Evolutionary conservation across 2,888 invertebrate genomes (phyloP), one percentile per base, ranked within the genome.

Genomic region (Nomada fabriciana): DNA sequence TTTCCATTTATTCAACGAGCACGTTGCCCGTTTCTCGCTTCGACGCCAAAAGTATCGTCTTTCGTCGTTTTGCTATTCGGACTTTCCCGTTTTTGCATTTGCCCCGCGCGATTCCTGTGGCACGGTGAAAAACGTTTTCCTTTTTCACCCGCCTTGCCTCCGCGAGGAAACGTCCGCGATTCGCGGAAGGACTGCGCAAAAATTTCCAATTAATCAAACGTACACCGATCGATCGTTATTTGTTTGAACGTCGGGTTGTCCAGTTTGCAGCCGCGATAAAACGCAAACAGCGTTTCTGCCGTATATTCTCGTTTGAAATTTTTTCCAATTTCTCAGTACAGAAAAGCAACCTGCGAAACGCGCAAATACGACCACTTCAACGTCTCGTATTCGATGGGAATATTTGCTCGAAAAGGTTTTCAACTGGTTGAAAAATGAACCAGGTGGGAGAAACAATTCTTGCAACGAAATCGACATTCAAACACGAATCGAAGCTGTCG

Each of bases 51-150:
- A 86, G 84, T 84, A 80, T 82, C 86, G 84, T 50, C 79, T 79
- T 63, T 63, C 71, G 65, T 61, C 76, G 79, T 57, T 86, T 86
- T 86, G 84, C 86, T 84, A 86, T 86, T 86, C 86, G 82, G 73
- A 86, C 82, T 82, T 71, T 64, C 75, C 42, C 65, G 80, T 63
- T 79, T 80, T 78, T 63, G 76, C 77, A 73, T 82, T 81, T 55
- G 80, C 60, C 53, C 80, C 63, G 75, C 43, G 53, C 76, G 42
- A 76, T 75, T 77, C 25, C 47, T 68, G 52, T 57, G 18, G 50
- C 63, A 29, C 50, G 69, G 29, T 15, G 25, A 25, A 69, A 72
- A 76, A 42, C 53, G 60, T 25, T 76, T 47, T 53, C 25, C 36
- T 1, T 2, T 25, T 55, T 43, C 23, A 2, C 13, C 23, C n/a